Percentiles rank a stretch among this genome's conserved stretches.
These are phyloP conservation scores for Oenanthe melanoleuca DNA, from an alignment of 2,113 vertebrate species.

Conservation along the genomic window DNA sequence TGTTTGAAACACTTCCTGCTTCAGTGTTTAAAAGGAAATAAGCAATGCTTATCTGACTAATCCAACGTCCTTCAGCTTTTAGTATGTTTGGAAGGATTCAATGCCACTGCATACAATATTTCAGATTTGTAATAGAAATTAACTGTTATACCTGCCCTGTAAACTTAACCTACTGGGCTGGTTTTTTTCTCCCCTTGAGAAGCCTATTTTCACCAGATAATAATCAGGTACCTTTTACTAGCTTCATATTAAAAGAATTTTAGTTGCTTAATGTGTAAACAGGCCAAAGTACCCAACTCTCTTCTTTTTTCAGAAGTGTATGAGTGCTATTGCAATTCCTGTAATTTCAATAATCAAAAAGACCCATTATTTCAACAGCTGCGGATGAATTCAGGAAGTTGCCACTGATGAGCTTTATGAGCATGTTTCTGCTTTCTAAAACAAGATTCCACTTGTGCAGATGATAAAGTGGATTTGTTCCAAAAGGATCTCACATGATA, in stretches of 20 bases:
- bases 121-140: background rate
- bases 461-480: background rate
- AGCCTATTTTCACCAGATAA: background rate
- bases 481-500: background rate
- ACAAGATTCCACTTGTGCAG: background rate
- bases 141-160: background rate
- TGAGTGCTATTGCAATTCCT: background rate
- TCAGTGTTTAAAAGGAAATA: background rate
- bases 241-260: background rate
- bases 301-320: background rate
- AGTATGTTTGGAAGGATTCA: background rate
- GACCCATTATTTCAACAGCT: background rate
- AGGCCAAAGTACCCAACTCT: background rate
- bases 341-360: background rate
- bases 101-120: background rate
- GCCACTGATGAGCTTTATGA: background rate
- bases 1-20: background rate
- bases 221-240: background rate
- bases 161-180: background rate
- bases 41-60: background rate
- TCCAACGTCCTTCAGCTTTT: background rate
- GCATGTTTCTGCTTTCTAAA: background rate
- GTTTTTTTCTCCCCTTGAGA: background rate
- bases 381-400: background rate
- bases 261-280: background rate